Conservation (phyloP, 2,888 invertebrate genomes). For the Lordiphosa fenestrarum region DNA sequence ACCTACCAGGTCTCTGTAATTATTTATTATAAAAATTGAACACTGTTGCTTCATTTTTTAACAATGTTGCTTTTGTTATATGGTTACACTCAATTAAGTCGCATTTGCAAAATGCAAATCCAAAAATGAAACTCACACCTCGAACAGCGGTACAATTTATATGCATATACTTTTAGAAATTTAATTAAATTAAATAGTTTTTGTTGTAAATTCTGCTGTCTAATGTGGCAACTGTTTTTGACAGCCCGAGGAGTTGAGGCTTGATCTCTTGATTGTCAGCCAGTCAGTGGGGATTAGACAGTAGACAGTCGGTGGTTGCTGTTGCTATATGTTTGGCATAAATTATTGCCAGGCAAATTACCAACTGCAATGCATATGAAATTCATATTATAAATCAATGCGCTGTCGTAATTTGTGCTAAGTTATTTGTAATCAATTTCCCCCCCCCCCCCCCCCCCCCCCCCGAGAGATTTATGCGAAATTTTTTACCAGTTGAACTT, state of each 20-base stretch:
- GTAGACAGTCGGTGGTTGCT: slow-evolving; percentile 23
- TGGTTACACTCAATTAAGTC: slow-evolving; percentile 76
- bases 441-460: background rate
- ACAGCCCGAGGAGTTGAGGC: slow-evolving; percentile 33
- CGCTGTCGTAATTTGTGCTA: slow-evolving; percentile 49
- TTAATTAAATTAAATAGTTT: slow-evolving; percentile 32
- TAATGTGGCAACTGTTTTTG: slow-evolving; percentile 30
- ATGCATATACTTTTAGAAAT: slow-evolving; percentile 40
- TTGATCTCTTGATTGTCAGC: slow-evolving; percentile 47
- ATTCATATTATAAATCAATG: slow-evolving; percentile 41
- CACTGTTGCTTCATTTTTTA: slow-evolving; percentile 72
- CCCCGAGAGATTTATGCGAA: slow-evolving; percentile 28
- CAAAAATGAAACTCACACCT: slow-evolving; percentile 44
- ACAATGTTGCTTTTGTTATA: slow-evolving; percentile 62
- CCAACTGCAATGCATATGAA: slow-evolving; percentile 29
- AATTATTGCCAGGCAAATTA: slow-evolving; percentile 31
- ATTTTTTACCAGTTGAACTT: slow-evolving; percentile 8
- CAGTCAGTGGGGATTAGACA: slow-evolving; percentile 40
- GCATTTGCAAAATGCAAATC: slow-evolving; percentile 73
- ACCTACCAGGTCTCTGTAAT: slow-evolving; percentile 48
- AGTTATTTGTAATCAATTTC: slow-evolving; percentile 45
- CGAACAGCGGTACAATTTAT: slow-evolving; percentile 2
- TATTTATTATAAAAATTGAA: slow-evolving; percentile 75
- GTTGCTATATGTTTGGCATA: slow-evolving; percentile 29
- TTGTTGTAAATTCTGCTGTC: slow-evolving; percentile 3